phyloP scores from a whole-genome alignment of 2,888 invertebrate genomes.

The Hirudinaria manillensis region DNA sequence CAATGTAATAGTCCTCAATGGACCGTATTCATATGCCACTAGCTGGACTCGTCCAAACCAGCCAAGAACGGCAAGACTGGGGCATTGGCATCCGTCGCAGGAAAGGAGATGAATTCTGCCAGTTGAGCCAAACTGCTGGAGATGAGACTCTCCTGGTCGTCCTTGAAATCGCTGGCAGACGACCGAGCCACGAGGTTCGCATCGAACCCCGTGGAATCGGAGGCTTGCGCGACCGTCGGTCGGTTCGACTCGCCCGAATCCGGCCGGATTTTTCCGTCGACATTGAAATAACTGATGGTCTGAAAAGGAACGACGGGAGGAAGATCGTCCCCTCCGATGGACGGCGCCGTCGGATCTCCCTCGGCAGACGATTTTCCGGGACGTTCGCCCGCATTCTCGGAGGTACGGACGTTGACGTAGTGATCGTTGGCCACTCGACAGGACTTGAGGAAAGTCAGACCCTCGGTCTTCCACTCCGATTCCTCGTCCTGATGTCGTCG shows the following conservation, averaged over 20 bases:
- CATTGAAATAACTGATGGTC: no score
- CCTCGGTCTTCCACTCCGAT: not conserved
- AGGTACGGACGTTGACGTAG: not conserved
- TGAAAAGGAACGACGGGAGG: no score
- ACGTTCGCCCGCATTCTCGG: not conserved
- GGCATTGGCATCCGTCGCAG: not conserved
- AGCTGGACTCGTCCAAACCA: not conserved
- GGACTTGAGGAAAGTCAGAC: not conserved
- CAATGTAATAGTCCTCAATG: no score
- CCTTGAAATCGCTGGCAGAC: not conserved
- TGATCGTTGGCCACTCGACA: not conserved
- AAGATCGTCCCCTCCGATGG: no score
- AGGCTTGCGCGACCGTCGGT: not conserved
- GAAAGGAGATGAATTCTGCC: not conserved
- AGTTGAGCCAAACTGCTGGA: not conserved
- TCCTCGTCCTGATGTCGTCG: not conserved
- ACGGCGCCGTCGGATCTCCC: no score
- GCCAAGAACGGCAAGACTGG: not conserved
- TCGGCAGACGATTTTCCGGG: not conserved
- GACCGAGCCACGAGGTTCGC: not conserved
- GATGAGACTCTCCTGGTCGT: not conserved
- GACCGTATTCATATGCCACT: no score
- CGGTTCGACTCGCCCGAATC: no score
- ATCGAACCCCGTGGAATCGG: not conserved
- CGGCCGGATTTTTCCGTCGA: no score